These are phyloP conservation scores for Hippocampus mohnikei DNA, from an alignment of 2,113 vertebrate genomes.

Conservation along the genomic window DNA sequence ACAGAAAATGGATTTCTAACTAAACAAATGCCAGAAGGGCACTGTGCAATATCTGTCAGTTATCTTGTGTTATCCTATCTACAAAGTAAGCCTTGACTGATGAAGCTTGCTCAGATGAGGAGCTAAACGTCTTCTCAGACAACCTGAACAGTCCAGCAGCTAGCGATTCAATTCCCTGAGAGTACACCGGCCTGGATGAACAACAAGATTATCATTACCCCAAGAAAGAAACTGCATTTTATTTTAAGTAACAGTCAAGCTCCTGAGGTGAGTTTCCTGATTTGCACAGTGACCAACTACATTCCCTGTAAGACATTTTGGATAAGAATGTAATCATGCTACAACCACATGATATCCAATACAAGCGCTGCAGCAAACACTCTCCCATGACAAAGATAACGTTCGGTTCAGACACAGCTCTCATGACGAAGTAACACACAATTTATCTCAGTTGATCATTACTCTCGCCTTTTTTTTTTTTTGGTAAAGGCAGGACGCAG, in stretches of 20 bases:
- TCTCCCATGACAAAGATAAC: neutral
- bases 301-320: neutral
- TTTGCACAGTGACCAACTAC: slow-evolving; percentile 1
- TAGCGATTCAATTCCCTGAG: neutral
- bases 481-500: neutral
- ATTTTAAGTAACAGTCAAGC: neutral
- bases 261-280: neutral
- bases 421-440: neutral
- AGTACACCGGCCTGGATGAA: neutral
- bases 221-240: slow-evolving; percentile 1
- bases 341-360: neutral
- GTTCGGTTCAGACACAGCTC: neutral
- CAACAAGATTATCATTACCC: neutral
- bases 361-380: neutral
- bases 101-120: neutral
- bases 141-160: neutral
- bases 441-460: neutral
- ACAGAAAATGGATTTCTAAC: neutral
- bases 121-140: neutral
- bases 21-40: slow-evolving; percentile 1
- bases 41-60: neutral
- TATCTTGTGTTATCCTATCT: neutral
- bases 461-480: neutral
- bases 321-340: neutral
- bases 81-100: neutral